Percentiles rank a stretch among this genome's conserved stretches.
Conservation (phyloP, 2,113 vertebrate species). For the Antechinus stuartii region DNA sequence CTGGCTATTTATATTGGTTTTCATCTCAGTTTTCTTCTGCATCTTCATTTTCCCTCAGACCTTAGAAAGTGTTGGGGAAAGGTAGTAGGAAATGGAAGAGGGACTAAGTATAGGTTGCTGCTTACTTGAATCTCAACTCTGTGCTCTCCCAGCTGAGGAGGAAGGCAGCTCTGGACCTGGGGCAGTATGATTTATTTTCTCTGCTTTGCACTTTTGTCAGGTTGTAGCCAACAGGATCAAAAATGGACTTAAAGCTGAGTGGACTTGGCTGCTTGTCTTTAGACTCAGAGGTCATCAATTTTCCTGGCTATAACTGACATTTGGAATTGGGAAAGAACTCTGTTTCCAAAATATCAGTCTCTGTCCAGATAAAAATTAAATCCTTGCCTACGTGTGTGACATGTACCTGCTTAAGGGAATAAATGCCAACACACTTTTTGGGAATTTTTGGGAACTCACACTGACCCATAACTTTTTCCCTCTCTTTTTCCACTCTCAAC, state of each 20-base stretch:
- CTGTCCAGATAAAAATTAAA: conserved; percentile 10
- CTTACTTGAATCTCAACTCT: background rate
- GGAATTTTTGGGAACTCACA: background rate
- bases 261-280: conserved; percentile 6
- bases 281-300: background rate
- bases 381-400: background rate
- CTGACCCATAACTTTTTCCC: background rate
- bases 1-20: background rate
- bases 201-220: conserved; percentile 45
- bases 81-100: background rate
- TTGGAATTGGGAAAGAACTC: conserved; percentile 18
- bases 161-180: background rate
- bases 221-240: background rate
- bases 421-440: background rate
- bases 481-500: background rate
- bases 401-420: background rate
- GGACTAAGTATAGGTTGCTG: background rate
- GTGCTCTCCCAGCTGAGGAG: background rate
- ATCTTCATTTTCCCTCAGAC: background rate
- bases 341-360: conserved; percentile 18
- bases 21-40: background rate
- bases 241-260: background rate
- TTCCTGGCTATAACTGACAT: background rate
- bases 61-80: background rate
- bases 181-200: background rate